Conservation (phyloP, 2,797 vertebrate genomes). For the Brotogeris chrysoptera region DNA sequence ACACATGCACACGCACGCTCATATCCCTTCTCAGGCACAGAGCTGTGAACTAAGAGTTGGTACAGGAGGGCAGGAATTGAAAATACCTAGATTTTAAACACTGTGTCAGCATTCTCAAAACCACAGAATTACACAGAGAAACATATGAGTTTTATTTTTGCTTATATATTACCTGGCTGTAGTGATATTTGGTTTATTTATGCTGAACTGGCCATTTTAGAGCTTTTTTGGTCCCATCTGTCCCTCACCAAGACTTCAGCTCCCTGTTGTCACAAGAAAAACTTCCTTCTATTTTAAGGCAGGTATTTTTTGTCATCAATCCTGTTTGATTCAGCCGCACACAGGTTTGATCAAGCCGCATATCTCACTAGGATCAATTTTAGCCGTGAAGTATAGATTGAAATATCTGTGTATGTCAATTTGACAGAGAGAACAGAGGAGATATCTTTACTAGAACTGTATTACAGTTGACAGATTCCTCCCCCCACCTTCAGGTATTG, state of each 20-base stretch:
- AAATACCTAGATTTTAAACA: neutral
- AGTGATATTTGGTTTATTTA: neutral
- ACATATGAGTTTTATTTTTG: neutral
- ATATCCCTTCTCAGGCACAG: neutral
- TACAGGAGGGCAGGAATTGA: neutral
- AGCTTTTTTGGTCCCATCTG: neutral
- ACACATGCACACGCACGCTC: accelerated
- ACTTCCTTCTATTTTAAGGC: slow-evolving; percentile 1
- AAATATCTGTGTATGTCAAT: slow-evolving; percentile 48
- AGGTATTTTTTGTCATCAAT: slow-evolving; percentile 29
- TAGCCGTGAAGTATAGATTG: slow-evolving; percentile 48
- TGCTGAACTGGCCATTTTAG: neutral
- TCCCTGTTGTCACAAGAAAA: neutral
- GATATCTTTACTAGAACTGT: slow-evolving; percentile 42
- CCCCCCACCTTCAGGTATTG: neutral
- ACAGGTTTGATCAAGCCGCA: slow-evolving; percentile 45
- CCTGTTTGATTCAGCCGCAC: slow-evolving; percentile 32
- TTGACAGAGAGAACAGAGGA: slow-evolving; percentile 47
- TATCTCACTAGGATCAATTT: slow-evolving; percentile 55
- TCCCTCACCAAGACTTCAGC: neutral
- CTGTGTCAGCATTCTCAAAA: neutral
- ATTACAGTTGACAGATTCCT: slow-evolving; percentile 25
- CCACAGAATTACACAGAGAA: neutral
- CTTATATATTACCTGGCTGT: neutral
- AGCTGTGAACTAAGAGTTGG: neutral